Evolutionary conservation across 53 echinoderm and acorn worm species (phyloP).

Genomic region (Mesocentrotus franciscanus): DNA sequence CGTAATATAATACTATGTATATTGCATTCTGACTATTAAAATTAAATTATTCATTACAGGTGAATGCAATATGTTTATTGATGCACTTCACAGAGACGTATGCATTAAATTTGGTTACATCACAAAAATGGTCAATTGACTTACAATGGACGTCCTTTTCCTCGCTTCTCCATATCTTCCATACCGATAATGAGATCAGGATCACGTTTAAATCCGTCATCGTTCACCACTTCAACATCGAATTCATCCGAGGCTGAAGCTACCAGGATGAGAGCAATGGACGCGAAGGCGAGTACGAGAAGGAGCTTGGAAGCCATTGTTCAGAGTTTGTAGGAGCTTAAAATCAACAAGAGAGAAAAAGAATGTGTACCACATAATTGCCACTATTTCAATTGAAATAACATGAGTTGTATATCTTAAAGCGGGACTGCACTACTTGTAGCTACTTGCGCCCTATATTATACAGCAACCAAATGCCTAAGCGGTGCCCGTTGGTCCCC

Average conservation of each 20-base stretch:
- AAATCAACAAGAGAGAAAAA: not conserved
- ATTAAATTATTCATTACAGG: too few relatives aligned
- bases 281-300: conserved; percentile 38
- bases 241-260: conserved; percentile 26
- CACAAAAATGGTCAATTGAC: not conserved
- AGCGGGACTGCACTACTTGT: too few relatives aligned
- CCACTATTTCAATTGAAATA: too few relatives aligned
- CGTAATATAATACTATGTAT: too few relatives aligned
- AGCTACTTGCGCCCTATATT: too few relatives aligned
- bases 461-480: too few relatives aligned
- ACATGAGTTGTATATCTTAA: too few relatives aligned
- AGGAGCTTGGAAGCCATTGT: conserved; percentile 29
- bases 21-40: too few relatives aligned
- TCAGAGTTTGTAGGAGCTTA: not conserved
- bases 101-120: not conserved
- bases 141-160: not conserved
- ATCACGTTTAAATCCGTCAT: conserved; percentile 18
- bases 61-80: too few relatives aligned
- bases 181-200: conserved; percentile 23
- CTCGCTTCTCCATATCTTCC: conserved; percentile 28
- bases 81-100: not conserved
- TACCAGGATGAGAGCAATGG: conserved; percentile 22
- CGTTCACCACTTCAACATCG: conserved; percentile 24
- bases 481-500: too few relatives aligned
- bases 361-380: not conserved